Conservation (phyloP, 2,888 invertebrate genomes). For the Pterostichus niger region DNA sequence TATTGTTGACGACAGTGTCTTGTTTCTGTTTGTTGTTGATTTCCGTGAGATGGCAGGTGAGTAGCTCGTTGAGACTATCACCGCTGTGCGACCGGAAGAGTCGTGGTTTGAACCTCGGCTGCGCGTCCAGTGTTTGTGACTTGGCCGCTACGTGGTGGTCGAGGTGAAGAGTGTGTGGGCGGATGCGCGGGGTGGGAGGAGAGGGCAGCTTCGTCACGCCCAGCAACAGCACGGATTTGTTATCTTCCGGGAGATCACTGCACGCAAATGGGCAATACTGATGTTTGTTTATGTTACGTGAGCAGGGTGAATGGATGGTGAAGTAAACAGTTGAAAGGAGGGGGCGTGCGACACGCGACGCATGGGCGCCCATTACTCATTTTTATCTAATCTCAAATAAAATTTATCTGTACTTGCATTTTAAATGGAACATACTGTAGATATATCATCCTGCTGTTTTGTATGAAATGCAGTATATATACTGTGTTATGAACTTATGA, state of each 20-base stretch:
- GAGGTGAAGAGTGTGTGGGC: constrained; percentile 72
- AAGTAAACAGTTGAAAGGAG: background rate
- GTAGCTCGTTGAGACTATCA: constrained; percentile 55
- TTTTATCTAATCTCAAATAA: background rate
- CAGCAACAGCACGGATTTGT: constrained; percentile 81
- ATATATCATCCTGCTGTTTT: background rate
- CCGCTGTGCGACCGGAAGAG: constrained; percentile 51
- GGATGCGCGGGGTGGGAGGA: constrained; percentile 74
- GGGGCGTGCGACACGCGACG: constrained; percentile 8
- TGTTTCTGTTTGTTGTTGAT: constrained; percentile 23
- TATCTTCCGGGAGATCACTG: constrained; percentile 83
- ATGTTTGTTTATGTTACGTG: constrained; percentile 4
- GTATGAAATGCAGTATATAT: background rate
- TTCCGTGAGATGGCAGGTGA: constrained; percentile 46
- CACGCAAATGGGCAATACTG: constrained; percentile 1
- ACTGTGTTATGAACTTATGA: no score
- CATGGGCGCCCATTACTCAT: constrained; percentile 23
- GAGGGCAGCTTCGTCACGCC: constrained; percentile 81
- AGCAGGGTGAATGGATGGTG: background rate
- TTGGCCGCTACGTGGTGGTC: constrained; percentile 67
- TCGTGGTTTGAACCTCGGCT: constrained; percentile 50
- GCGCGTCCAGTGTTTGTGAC: constrained; percentile 61
- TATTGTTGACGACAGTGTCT: constrained; percentile 11
- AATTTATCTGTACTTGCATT: background rate
- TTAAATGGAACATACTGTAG: background rate